Base-by-base conservation (phyloP, 2,797 vertebrate species). In the Muscicapa comitata region DNA sequence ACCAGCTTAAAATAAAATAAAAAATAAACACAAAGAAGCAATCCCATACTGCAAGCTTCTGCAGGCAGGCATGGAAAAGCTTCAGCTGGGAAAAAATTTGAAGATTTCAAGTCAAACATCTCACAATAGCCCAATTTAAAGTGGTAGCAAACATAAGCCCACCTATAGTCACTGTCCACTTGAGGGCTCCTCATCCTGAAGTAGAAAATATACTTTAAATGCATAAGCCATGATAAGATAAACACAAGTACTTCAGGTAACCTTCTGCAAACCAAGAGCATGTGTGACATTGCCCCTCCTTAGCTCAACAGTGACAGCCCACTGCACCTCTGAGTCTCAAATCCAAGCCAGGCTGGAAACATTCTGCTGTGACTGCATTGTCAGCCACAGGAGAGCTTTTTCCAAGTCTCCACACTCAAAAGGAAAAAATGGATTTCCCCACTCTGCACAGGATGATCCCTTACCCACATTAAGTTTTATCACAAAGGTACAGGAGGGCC, bases 321-420 rank as follows among this genome's bases (percentile, higher is more conserved):
- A 28, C 12, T 50, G 20, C 51, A 54, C 18, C 28, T 40, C n/a
- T 13, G 35, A 88, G 58, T 25, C 47, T 51, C 45, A 42, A 61
- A 82, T 4, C 50, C 53, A 88, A 65, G 25, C 14, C 20, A 51
- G 19, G 50, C 62, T 61, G 42, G 35, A 91, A 72, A 35, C 6
- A 17, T 17, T 24, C 38, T 67, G 17, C 57, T 54, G 10, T 1
- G 1, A 76, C 2, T 43, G 16, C 33, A 31, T 1, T 2, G 0
- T 6, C 35, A 75, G 25, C 17, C 21, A 17, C 29, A 66, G 26
- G 12, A 89, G 24, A 87, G 31, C 23, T 79, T 25, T 38, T 67
- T 38, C 51, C 33, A 87, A 76, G 43, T 45, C 53, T 80, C 33
- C 45, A 24, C 1, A 2, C 42, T 78, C 47, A 67, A 51, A 87